Evolutionary conservation across 1,140 invertebrate genomes (phyloP), one percentile per base, ranked within the genome.

Genomic region (Cydia fagiglandana): DNA sequence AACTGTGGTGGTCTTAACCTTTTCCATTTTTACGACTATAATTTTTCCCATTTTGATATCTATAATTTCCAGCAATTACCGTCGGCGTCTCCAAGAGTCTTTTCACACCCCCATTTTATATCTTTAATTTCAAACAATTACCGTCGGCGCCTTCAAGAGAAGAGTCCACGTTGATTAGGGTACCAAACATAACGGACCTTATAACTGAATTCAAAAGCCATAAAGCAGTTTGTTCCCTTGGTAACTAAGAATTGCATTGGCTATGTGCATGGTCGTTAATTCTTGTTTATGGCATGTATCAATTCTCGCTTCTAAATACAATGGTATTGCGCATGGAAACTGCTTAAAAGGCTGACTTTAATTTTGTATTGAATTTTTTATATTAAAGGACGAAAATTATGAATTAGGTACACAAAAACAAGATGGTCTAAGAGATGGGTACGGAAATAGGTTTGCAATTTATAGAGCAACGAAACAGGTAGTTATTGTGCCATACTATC

Each of bases 201-300:
- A 24, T 61, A 61, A 61, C 56, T 24, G 56, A 61, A 24, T 61
- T 61, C 17, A 61, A 61, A 24, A 24, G 56, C 56, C 17, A 61
- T 61, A 61, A 61, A 61, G 56, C 17, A 1, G 24, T 61, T 61
- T 61, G 56, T 61, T 61, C n/a, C 56, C 56, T 7, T 20, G 7
- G 56, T 13, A 56, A 24, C 56, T 61, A 61, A 24, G 56, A 61
- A 61, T 61, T 61, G 56, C 56, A 20, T 61, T 61, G 56, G 56
- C 56, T 61, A 61, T 53, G n/a, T 61, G 56, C 56, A 61, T 61
- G 20, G n/a, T 17, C 50, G n/a, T 61, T 17, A 61, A 61, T 12
- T 12, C 56, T 61, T 24, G 56, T 24, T 61, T 61, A 61, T 4
- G 20, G 3, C 20, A 24, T 61, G 56, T 61, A 24, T 61, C 56